Evolutionary conservation across 2,797 vertebrate genomes (phyloP).

Genomic region (Silurus lanzhouensis): DNA sequence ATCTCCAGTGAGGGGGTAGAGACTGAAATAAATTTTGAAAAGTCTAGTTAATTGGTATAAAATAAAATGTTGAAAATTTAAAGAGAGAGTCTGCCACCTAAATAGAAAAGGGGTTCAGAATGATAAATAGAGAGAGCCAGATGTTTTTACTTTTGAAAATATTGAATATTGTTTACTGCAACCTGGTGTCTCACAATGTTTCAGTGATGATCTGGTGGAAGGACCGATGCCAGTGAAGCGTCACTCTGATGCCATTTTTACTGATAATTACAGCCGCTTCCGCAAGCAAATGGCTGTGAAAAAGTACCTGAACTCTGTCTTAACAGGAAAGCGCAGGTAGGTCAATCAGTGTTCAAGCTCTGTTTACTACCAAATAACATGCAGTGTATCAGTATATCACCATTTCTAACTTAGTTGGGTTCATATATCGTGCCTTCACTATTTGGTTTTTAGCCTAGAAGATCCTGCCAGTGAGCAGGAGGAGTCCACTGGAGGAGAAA

Average conservation of each 20-base stretch:
- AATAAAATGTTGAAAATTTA: too few relatives aligned
- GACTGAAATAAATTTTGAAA: too few relatives aligned
- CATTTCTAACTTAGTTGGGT: neutral
- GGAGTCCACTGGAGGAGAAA: constrained; percentile 78
- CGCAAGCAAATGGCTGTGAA: constrained; percentile 95
- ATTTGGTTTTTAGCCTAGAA: constrained; percentile 73
- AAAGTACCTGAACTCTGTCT: constrained; percentile 92
- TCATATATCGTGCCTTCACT: neutral
- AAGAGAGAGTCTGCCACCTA: too few relatives aligned
- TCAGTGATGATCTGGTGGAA: constrained; percentile 79
- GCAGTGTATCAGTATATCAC: neutral
- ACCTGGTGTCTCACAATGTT: neutral
- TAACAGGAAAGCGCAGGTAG: constrained; percentile 93
- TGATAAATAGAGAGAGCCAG: too few relatives aligned
- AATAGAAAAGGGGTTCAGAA: too few relatives aligned
- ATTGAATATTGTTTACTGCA: neutral
- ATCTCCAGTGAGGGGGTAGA: too few relatives aligned
- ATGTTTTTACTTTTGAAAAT: too few relatives aligned
- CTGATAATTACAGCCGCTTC: constrained; percentile 94
- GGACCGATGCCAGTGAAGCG: constrained; percentile 84
- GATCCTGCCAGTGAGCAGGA: constrained; percentile 79
- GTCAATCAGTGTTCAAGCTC: neutral
- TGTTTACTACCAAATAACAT: neutral
- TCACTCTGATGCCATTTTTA: constrained; percentile 94
- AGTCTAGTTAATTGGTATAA: too few relatives aligned